Percentiles rank a stretch among this genome's conserved stretches.
phyloP scores from a whole-genome alignment of 2,797 vertebrate species.

The Eutrigla gurnardus region DNA sequence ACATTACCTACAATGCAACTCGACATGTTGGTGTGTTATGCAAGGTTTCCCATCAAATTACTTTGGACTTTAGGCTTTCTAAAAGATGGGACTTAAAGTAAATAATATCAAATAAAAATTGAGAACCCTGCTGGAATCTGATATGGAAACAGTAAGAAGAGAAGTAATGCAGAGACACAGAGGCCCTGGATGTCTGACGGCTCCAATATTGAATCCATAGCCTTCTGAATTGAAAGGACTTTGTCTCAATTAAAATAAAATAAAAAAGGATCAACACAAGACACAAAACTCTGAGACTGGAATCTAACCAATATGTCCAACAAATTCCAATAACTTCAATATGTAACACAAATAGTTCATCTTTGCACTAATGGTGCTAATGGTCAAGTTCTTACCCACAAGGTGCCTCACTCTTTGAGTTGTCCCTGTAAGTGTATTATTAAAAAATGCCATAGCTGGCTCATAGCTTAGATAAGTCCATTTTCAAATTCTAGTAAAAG shows the following conservation, averaged over 20 bases:
- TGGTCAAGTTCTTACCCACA: conserved; percentile 29
- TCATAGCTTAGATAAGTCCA: conserved; percentile 20
- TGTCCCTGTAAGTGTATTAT: neutral
- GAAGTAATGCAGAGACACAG: neutral
- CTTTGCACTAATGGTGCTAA: too few relatives aligned
- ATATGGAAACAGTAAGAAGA: neutral
- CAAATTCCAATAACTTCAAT: neutral
- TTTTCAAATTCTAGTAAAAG: conserved; percentile 46
- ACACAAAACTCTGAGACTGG: neutral
- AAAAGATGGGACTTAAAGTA: too few relatives aligned
- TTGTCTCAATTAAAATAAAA: neutral
- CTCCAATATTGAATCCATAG: neutral
- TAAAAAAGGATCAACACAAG: neutral
- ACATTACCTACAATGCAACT: neutral
- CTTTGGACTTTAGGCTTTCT: too few relatives aligned
- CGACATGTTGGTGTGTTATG: neutral
- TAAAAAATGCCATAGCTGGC: conserved; percentile 13
- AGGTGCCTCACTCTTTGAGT: conserved; percentile 28
- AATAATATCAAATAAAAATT: too few relatives aligned
- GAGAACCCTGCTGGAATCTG: too few relatives aligned
- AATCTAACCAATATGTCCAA: neutral
- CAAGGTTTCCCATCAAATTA: too few relatives aligned
- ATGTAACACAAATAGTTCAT: neutral
- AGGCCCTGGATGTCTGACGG: neutral
- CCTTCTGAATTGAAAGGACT: neutral